Base-by-base conservation (phyloP, 2,113 vertebrate species). In the Ramphastos sulfuratus region DNA sequence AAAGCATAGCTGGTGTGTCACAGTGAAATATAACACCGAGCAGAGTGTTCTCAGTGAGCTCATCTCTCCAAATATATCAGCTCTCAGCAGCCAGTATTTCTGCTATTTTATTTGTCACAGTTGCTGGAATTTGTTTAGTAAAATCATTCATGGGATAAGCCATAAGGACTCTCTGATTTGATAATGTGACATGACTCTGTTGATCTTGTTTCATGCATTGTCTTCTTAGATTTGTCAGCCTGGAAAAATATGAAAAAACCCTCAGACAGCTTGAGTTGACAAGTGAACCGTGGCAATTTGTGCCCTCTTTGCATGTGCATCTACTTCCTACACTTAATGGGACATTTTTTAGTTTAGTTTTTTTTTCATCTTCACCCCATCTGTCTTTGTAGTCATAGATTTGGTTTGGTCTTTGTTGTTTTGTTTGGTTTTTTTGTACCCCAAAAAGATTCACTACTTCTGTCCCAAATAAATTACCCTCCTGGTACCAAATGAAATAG, bases 191-290 rank as follows among this genome's bases (percentile, higher is more conserved):
- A 56, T 94, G 92, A 96, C 90, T 96, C 60, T 91, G 81, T 64
- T 93, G 91, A 95, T 97, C 92, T 92, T 77, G 85, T 97, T 96
- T 97, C 85, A 96, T 92, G 83, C 86, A 75, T 92, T 93, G 94
- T 93, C 93, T 85, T 92, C 69, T 95, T 90, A 95, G 50, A 95
- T 97, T 96, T 97, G 89, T 97, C 94, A 96, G 91, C 59, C 89
- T 92, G 85, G 46, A 82, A 91, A 93, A 91, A 92, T 17, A 78
- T 31, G 56, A 55, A 46, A 56, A 89, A 89, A 95, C 59, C 60
- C 54, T 5, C 7, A 82, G 89, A 95, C 23, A 74, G 71, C 55
- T 65, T 64, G 46, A 89, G 83, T 23, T 94, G 90, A 76, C 88
- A 95, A 94, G 48, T 92, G 92, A 97, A 87, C 85, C 86, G 72